phyloP scores from a whole-genome alignment of 1,140 invertebrate genomes.

The Centruroides sculpturatus region DNA sequence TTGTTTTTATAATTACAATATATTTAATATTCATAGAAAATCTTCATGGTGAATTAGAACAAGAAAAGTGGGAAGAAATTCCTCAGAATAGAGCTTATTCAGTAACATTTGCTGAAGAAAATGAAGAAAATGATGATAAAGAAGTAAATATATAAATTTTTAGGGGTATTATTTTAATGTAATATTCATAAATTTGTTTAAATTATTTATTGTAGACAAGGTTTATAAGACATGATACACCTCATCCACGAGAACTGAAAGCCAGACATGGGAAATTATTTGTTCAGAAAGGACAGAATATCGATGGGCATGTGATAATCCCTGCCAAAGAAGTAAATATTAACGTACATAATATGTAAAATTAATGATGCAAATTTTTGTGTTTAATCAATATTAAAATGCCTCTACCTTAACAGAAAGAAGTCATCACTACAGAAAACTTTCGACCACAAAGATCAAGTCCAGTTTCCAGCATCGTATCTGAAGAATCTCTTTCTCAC shows the following conservation, averaged over 20 bases:
- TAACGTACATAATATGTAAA: neutral
- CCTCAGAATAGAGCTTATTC: conserved; percentile 23
- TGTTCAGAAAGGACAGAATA: conserved; percentile 45
- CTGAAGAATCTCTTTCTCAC: neutral
- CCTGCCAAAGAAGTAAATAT: conserved; percentile 24
- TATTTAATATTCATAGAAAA: too few species aligned
- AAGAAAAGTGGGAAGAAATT: too few species aligned
- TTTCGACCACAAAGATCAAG: conserved; percentile 18
- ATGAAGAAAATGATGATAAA: conserved; percentile 17
- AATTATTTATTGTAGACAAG: conserved; percentile 49
- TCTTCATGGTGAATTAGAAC: too few species aligned
- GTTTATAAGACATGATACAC: conserved; percentile 93
- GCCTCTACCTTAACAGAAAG: conserved; percentile 2
- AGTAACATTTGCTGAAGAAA: conserved; percentile 69
- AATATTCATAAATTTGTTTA: neutral
- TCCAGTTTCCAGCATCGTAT: conserved; percentile 10
- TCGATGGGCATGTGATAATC: conserved; percentile 34
- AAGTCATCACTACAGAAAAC: conserved; percentile 12
- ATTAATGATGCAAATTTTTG: too few species aligned
- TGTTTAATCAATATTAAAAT: too few species aligned
- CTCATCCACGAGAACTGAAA: conserved; percentile 91
- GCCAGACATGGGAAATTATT: conserved; percentile 85
- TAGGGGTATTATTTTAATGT: neutral
- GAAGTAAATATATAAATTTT: conserved; percentile 4
- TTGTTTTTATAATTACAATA: too few species aligned